Evolutionary conservation across 1,140 invertebrate genomes (phyloP).

Genomic region (Atta texana): DNA sequence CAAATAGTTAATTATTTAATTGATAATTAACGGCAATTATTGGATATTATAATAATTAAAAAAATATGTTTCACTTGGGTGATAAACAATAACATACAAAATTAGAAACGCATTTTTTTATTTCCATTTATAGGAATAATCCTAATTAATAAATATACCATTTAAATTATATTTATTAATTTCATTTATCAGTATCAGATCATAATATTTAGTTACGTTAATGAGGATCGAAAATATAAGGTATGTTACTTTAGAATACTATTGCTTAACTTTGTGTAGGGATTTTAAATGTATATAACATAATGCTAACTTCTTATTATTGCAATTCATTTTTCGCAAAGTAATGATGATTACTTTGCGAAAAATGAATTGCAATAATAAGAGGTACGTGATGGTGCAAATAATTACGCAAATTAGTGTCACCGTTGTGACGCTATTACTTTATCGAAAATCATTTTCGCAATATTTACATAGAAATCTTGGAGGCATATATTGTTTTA

Average conservation of each 20-base stretch:
- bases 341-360: slow-evolving; percentile 30
- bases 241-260: background rate
- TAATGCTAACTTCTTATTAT: too few relatives aligned
- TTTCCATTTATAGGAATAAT: background rate
- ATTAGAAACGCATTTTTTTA: background rate
- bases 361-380: slow-evolving; percentile 18
- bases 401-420: slow-evolving; percentile 18
- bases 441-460: background rate
- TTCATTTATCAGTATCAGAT: slow-evolving; percentile 5
- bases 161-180: slow-evolving; percentile 2
- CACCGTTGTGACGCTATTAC: background rate
- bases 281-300: background rate
- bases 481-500: background rate
- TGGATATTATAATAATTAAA: background rate
- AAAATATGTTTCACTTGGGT: background rate
- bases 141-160: too few relatives aligned
- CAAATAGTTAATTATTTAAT: background rate
- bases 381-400: background rate
- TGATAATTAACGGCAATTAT: background rate
- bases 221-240: background rate
- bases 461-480: background rate
- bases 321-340: too few relatives aligned
- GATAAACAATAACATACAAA: background rate
- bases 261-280: background rate
- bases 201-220: background rate